phyloP scores from a whole-genome alignment of 2,113 vertebrate genomes.

The Gobio gobio region DNA sequence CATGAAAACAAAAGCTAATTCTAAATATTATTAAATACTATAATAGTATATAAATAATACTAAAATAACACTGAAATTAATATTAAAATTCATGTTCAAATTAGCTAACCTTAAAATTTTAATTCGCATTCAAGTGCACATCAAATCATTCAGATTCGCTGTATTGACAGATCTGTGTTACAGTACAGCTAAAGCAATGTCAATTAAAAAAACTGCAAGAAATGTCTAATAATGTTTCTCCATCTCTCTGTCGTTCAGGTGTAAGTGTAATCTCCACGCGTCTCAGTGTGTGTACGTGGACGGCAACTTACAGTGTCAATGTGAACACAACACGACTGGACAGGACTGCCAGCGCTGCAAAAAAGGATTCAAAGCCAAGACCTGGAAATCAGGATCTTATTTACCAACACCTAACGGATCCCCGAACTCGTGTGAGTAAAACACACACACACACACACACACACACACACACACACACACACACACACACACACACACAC shows the following conservation, averaged over 20 bases:
- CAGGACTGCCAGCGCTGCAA: constrained; percentile 96
- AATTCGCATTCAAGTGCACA: not conserved
- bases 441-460: not conserved
- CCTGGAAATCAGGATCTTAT: constrained; percentile 95
- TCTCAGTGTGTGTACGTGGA: constrained; percentile 89
- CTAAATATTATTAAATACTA: not conserved
- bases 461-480: not conserved
- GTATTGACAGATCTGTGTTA: not conserved
- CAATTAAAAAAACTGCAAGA: too few relatives aligned
- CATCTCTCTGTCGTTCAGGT: constrained; percentile 74
- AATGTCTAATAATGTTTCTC: not conserved
- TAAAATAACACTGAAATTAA: not conserved
- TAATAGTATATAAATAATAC: not conserved
- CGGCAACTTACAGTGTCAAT: constrained; percentile 94
- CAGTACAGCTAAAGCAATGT: not conserved
- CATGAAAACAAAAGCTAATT: not conserved
- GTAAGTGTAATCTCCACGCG: constrained; percentile 97
- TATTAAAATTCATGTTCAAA: not conserved
- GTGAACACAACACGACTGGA: constrained; percentile 97
- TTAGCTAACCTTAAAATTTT: not conserved
- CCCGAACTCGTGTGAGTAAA: constrained; percentile 91
- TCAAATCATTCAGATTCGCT: not conserved
- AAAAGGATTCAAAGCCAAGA: constrained; percentile 92
- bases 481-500: not conserved
- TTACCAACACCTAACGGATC: constrained; percentile 89